phyloP scores from a whole-genome alignment of 2,113 vertebrate species.

The Herpetotheres cachinnans region DNA sequence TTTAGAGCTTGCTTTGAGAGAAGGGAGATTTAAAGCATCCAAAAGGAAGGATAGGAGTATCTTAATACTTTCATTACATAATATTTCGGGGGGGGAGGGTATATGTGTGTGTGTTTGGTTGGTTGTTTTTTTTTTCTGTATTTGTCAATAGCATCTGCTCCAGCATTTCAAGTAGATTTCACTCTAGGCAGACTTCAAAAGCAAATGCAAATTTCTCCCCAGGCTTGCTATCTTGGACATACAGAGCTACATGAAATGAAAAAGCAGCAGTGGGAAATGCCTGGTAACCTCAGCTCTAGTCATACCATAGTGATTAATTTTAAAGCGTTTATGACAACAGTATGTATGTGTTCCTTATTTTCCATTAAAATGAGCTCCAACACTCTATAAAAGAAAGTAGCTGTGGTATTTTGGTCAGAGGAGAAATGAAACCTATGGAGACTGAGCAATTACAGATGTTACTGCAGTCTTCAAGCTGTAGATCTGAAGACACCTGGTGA shows the following conservation, averaged over 20 bases:
- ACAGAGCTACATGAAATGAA: not conserved
- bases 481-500: not conserved
- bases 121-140: not conserved
- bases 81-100: not conserved
- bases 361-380: not conserved
- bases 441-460: not conserved
- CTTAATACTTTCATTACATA: not conserved
- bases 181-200: constrained; percentile 20
- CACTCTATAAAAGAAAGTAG: not conserved
- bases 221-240: not conserved
- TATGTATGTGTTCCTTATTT: not conserved
- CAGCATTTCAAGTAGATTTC: constrained; percentile 14
- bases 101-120: not conserved
- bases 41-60: not conserved
- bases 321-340: not conserved
- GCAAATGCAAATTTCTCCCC: constrained; percentile 28
- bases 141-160: constrained; percentile 34
- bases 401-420: not conserved
- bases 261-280: not conserved
- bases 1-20: constrained; percentile 2
- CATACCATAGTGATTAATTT: constrained; percentile 14
- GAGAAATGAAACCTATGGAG: not conserved
- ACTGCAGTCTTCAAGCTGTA: not conserved
- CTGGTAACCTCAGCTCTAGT: not conserved
- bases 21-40: not conserved